A percentile compares a stretch with the other conserved stretches of the same genome.
Evolutionary conservation across 64 coral and sea anemone genomes (phyloP).

Genomic region (Exaiptasia diaphana): DNA sequence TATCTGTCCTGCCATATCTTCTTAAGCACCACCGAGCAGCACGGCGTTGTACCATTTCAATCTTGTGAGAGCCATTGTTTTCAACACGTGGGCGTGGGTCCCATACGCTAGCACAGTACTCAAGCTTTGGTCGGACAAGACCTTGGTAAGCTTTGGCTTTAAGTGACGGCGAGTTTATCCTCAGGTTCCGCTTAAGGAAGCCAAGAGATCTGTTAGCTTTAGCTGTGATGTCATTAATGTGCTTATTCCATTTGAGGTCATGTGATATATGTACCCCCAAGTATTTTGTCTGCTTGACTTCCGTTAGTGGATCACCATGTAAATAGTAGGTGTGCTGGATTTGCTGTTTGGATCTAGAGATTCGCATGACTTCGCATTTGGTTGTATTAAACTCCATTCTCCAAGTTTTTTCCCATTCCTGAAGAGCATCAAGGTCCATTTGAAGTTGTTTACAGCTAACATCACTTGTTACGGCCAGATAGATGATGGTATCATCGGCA

Average conservation of each 20-base stretch:
- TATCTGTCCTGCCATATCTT: conserved; percentile 28
- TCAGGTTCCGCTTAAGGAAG: conserved; percentile 35
- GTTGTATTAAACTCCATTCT: neutral
- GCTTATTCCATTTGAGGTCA: conserved; percentile 44
- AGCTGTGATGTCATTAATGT: conserved; percentile 27
- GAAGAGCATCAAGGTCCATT: neutral
- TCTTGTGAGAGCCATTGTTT: conserved; percentile 25
- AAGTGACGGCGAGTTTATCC: conserved; percentile 22
- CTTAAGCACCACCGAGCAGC: conserved; percentile 18
- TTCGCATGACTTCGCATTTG: conserved; percentile 37
- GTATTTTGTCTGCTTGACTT: conserved; percentile 15
- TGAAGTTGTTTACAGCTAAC: conserved; percentile 3
- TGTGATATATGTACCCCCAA: conserved; percentile 23
- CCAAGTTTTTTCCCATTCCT: neutral
- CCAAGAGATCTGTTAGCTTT: conserved; percentile 21
- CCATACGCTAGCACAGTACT: conserved; percentile 43
- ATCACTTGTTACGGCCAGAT: neutral
- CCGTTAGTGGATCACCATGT: conserved; percentile 8
- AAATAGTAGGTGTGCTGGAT: neutral
- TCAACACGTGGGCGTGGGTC: conserved; percentile 24
- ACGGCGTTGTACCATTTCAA: conserved; percentile 37
- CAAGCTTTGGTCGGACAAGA: conserved; percentile 23
- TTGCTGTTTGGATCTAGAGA: neutral
- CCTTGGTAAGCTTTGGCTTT: conserved; percentile 15
- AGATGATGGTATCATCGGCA: conserved; percentile 37